These are phyloP conservation scores for Triplophysa bombifrons DNA, from an alignment of 2,797 vertebrate genomes.

Conservation along the genomic window DNA sequence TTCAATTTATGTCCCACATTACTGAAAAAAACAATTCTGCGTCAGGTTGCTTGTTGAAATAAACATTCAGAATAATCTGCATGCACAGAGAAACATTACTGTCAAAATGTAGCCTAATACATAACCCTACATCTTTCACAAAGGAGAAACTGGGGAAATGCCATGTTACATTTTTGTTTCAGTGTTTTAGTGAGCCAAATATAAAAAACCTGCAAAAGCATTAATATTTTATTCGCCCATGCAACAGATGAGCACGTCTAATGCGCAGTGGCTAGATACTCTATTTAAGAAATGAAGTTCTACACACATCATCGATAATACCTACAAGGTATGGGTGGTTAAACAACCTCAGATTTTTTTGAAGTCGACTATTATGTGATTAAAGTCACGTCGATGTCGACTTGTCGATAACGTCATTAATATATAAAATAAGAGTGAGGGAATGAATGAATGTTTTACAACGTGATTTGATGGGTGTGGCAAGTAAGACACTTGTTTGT, in stretches of 20 bases:
- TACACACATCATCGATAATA: conserved; percentile 52
- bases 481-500: too few relatives aligned
- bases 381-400: too few relatives aligned
- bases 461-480: too few relatives aligned
- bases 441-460: too few relatives aligned
- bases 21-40: not conserved
- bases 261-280: conserved; percentile 27
- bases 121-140: not conserved
- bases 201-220: conserved; percentile 15
- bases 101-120: not conserved
- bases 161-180: not conserved
- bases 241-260: not conserved
- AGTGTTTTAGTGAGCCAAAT: not conserved
- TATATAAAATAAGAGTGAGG: too few relatives aligned
- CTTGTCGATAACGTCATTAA: too few relatives aligned
- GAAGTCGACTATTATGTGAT: too few relatives aligned
- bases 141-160: not conserved
- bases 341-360: too few relatives aligned
- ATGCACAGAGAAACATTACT: not conserved
- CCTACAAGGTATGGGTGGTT: not conserved
- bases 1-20: conserved; percentile 2
- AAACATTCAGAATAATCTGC: not conserved
- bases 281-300: conserved; percentile 27
- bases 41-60: not conserved
- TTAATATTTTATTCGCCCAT: conserved; percentile 25